Evolutionary conservation across 2,797 vertebrate species (phyloP).

Genomic region (Iguana delicatissima): DNA sequence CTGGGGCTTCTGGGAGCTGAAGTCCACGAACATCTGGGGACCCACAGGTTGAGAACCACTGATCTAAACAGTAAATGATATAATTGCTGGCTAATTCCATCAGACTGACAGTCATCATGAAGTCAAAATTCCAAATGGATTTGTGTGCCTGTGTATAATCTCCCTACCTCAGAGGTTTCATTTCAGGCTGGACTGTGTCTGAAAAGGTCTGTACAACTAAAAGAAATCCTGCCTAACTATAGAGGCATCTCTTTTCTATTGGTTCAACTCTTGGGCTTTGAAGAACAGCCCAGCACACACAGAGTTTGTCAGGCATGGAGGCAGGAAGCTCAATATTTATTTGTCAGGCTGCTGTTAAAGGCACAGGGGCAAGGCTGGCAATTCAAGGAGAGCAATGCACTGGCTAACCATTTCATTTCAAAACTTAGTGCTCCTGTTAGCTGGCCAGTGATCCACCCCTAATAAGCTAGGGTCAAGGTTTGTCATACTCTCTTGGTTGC

Average conservation of each 20-base stretch:
- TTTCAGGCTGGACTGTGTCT: neutral
- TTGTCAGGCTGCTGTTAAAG: neutral
- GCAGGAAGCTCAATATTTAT: neutral
- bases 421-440: neutral
- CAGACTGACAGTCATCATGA: neutral
- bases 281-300: neutral
- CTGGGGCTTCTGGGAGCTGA: too few species aligned
- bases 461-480: neutral
- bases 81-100: neutral
- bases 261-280: neutral
- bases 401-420: neutral
- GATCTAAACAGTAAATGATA: neutral
- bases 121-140: neutral
- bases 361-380: neutral
- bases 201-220: neutral
- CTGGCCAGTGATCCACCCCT: neutral
- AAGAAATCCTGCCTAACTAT: neutral
- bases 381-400: neutral
- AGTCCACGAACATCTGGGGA: too few species aligned
- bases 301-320: neutral
- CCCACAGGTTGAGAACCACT: too few species aligned
- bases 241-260: neutral
- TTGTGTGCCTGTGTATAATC: neutral
- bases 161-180: neutral
- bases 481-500: neutral